Evolutionary conservation across 2,113 vertebrate species (phyloP), one percentile per base, ranked within the genome.

Genomic region (Heterochromis multidens): DNA sequence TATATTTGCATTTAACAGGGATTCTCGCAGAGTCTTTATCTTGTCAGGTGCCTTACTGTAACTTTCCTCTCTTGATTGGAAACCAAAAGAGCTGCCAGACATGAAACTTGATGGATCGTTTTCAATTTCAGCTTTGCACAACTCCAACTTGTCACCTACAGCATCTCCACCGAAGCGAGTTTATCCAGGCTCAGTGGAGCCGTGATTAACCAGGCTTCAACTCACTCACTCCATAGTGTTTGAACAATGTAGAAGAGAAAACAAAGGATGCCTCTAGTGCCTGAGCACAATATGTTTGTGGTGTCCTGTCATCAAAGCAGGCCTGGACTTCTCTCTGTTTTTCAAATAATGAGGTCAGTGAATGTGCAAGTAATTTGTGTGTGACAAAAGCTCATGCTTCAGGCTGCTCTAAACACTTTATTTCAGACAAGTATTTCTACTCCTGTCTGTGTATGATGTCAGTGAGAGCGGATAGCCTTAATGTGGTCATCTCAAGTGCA

Each of bases 11-110:
- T 43, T 12, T 29, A 84, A 31, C 17, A 25, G 10, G 9, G n/a
- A 52, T 19, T 19, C 33, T 59, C 6, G 7, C 58, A 62, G 40
- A 16, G 61, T 72, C 74, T 77, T 83, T 88, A 80, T 89, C 65
- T 74, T 63, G 10, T 87, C 87, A 81, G 82, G 82, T 79, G 65
- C 80, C 59, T 52, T 37, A 57, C 84, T 77, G 65, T 58, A 74
- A 59, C 40, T 78, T 83, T 82, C 57, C 84, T 5, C 40, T 70
- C 72, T 49, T 82, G 81, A 92, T 83, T 90, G 59, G 86, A 89
- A 90, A 84, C 62, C 60, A 76, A 87, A 60, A 6, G 46, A 81
- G 81, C 77, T 65, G 70, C 37, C 80, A 87, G 65, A 83, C 78
- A 37, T 49, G 25, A 80, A 63, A 57, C 61, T 19, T 81, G 77